A percentile compares a stretch with the other conserved stretches of the same genome.
These are phyloP conservation scores for Lasioglossum vierecki DNA, from an alignment of 2,888 invertebrate genomes.

Conservation along the genomic window DNA sequence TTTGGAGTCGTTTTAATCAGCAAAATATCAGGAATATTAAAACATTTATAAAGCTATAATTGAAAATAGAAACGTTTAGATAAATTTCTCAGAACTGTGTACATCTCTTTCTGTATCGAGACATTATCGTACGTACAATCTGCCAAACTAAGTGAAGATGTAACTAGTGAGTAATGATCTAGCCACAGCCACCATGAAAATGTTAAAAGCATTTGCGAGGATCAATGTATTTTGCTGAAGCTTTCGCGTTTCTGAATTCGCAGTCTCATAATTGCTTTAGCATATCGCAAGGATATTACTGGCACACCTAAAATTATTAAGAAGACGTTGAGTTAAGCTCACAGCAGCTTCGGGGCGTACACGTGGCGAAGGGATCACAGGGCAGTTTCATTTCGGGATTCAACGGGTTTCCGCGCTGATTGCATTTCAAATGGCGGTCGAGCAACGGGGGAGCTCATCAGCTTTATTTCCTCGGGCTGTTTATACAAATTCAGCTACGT, in stretches of 20 bases:
- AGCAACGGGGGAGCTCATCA: not conserved
- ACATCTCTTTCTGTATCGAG: not conserved
- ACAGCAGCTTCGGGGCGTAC: not conserved
- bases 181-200: not conserved
- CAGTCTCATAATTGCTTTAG: not conserved
- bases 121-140: not conserved
- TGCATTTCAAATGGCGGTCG: constrained; percentile 10
- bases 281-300: not conserved
- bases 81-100: not conserved
- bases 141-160: no score
- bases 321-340: not conserved
- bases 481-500: constrained; percentile 16
- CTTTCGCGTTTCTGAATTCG: not conserved
- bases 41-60: not conserved
- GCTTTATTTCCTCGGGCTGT: constrained; percentile 30
- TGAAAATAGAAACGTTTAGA: not conserved
- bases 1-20: not conserved
- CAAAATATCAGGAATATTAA: not conserved
- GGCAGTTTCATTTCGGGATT: not conserved
- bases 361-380: not conserved
- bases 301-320: not conserved
- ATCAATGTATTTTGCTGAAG: not conserved
- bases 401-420: constrained; percentile 12
- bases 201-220: not conserved
- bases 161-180: not conserved